Percentiles rank a stretch among this genome's conserved stretches.
phyloP scores from a whole-genome alignment of 2,888 invertebrate genomes.

The Phragmatobia fuliginosa region DNA sequence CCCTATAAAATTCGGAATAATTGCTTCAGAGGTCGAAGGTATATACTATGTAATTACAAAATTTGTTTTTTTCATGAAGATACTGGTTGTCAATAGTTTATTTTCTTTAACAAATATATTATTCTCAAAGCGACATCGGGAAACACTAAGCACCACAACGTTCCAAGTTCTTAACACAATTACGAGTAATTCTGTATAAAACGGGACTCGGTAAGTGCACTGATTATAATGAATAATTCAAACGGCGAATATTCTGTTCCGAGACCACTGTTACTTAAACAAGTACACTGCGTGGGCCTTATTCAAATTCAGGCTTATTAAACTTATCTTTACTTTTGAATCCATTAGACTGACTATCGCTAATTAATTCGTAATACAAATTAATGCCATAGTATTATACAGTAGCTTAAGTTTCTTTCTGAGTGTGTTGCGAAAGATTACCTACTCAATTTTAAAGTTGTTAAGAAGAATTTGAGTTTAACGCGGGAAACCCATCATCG shows the following conservation, averaged over 20 bases:
- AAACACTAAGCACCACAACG: background rate
- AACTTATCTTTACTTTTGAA: constrained; percentile 71
- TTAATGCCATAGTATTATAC: constrained; percentile 17
- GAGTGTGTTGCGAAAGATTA: constrained; percentile 13
- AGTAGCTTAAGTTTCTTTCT: constrained; percentile 17
- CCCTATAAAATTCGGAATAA: too few relatives aligned
- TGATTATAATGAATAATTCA: constrained; percentile 84
- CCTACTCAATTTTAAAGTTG: background rate
- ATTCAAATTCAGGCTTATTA: constrained; percentile 72
- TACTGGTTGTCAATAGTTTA: background rate
- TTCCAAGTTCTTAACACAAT: constrained; percentile 15
- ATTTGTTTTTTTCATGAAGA: background rate
- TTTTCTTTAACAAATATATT: background rate
- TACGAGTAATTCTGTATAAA: constrained; percentile 43
- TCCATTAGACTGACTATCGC: constrained; percentile 69
- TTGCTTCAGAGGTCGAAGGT: too few relatives aligned
- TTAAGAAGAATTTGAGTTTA: too few relatives aligned
- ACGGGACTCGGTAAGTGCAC: constrained; percentile 70
- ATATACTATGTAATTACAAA: too few relatives aligned
- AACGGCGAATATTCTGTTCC: constrained; percentile 61
- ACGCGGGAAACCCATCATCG: too few relatives aligned
- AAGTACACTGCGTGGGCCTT: constrained; percentile 63
- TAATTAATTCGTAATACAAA: constrained; percentile 60
- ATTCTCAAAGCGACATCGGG: background rate
- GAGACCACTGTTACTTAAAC: constrained; percentile 42